Percentiles rank a stretch among this genome's conserved stretches.
Conservation (phyloP, 2,113 vertebrate genomes). For the Archilochus colubris region DNA sequence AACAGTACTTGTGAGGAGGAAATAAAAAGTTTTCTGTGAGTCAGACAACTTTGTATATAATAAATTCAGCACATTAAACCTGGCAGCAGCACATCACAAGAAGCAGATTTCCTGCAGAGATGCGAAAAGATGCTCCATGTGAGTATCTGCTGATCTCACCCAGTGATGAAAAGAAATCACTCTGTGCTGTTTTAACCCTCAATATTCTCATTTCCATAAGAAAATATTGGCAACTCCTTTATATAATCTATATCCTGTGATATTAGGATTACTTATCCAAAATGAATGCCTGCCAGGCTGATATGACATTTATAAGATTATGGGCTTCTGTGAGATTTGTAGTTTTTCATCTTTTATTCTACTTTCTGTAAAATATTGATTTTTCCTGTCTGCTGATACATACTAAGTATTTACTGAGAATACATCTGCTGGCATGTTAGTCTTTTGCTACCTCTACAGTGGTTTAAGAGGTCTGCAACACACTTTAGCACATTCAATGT, state of each 20-base stretch:
- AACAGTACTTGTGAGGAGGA: background rate
- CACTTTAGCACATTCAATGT: background rate
- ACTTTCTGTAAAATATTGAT: constrained; percentile 40
- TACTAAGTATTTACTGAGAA: background rate
- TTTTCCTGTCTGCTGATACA: constrained; percentile 6
- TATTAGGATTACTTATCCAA: constrained; percentile 51
- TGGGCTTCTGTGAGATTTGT: constrained; percentile 14
- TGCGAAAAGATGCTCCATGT: constrained; percentile 34
- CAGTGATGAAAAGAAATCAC: constrained; percentile 8
- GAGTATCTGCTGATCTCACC: constrained; percentile 62
- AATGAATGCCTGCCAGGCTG: constrained; percentile 51
- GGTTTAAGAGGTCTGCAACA: background rate
- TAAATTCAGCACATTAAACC: constrained; percentile 62
- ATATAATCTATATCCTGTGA: constrained; percentile 38
- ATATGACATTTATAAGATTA: background rate
- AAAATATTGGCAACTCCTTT: constrained; percentile 58
- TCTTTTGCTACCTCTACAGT: background rate
- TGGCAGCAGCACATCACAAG: constrained; percentile 59
- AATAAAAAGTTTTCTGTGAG: constrained; percentile 15
- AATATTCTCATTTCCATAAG: constrained; percentile 61
- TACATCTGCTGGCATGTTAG: background rate
- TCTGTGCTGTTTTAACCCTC: constrained; percentile 33
- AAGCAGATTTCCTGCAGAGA: constrained; percentile 65
- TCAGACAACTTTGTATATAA: constrained; percentile 39
- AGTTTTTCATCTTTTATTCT: background rate